phyloP scores from a whole-genome alignment of 2,797 vertebrate species.

The Atherinosoma microstoma region DNA sequence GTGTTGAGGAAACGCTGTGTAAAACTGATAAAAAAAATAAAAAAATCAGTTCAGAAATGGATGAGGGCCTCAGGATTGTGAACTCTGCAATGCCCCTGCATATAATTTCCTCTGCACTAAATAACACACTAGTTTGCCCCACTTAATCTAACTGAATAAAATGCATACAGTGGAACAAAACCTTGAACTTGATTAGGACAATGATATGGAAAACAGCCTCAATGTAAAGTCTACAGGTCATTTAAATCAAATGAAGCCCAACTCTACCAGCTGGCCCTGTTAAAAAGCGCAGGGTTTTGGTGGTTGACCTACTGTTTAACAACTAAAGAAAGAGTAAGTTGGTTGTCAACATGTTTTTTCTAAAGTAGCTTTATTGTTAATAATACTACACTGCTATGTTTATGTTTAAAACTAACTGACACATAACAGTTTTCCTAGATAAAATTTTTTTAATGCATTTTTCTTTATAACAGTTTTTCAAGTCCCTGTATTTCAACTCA shows the following conservation, averaged over 20 bases:
- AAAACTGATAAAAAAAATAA: neutral
- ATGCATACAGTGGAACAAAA: neutral
- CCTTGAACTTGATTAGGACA: too few relatives aligned
- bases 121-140: too few relatives aligned
- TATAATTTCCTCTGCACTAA: neutral
- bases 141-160: neutral
- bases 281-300: neutral
- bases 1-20: neutral
- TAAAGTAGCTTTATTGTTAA: neutral
- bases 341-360: neutral
- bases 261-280: conserved; percentile 1
- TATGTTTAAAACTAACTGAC: too few relatives aligned
- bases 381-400: neutral
- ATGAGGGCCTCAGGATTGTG: neutral
- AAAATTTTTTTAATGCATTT: too few relatives aligned
- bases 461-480: too few relatives aligned
- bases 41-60: neutral
- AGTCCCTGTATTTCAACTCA: too few relatives aligned
- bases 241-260: neutral
- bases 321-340: neutral
- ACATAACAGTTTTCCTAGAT: too few relatives aligned
- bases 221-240: neutral
- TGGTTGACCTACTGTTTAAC: neutral
- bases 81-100: too few relatives aligned
- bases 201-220: neutral